Conservation (phyloP, 2,113 vertebrate species). For the Hippolais icterina region DNA sequence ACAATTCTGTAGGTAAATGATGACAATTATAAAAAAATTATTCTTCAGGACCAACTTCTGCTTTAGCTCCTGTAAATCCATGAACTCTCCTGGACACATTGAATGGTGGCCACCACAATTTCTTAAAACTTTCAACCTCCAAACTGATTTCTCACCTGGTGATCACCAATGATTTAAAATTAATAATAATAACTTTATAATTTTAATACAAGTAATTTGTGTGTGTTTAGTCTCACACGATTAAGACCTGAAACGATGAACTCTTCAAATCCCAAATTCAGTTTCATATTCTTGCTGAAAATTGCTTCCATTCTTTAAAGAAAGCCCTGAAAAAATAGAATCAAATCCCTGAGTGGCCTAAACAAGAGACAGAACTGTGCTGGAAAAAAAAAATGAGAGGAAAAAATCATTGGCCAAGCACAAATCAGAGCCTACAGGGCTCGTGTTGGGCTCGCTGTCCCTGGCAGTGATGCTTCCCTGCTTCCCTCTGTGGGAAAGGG, state of each 20-base stretch:
- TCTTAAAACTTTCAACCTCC: background rate
- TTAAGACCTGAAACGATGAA: background rate
- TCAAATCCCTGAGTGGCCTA: background rate
- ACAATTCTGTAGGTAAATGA: background rate
- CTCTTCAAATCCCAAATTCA: background rate
- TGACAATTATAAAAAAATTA: background rate
- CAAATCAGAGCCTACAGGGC: background rate
- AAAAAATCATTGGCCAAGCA: background rate
- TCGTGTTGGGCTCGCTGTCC: rapidly evolving
- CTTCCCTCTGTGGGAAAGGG: background rate
- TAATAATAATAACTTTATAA: too few species aligned
- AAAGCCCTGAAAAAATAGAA: background rate
- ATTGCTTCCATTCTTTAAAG: background rate
- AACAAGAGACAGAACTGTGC: background rate
- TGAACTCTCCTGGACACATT: rapidly evolving
- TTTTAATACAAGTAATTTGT: background rate
- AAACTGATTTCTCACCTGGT: background rate
- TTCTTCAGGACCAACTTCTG: background rate
- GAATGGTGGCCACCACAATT: background rate
- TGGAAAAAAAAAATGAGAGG: background rate
- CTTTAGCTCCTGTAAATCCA: background rate
- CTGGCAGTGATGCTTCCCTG: background rate
- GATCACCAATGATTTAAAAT: background rate
- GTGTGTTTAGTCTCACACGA: rapidly evolving
- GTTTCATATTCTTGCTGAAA: background rate